phyloP scores from a whole-genome alignment of 2,113 vertebrate genomes.

The Triplophysa rosa region DNA sequence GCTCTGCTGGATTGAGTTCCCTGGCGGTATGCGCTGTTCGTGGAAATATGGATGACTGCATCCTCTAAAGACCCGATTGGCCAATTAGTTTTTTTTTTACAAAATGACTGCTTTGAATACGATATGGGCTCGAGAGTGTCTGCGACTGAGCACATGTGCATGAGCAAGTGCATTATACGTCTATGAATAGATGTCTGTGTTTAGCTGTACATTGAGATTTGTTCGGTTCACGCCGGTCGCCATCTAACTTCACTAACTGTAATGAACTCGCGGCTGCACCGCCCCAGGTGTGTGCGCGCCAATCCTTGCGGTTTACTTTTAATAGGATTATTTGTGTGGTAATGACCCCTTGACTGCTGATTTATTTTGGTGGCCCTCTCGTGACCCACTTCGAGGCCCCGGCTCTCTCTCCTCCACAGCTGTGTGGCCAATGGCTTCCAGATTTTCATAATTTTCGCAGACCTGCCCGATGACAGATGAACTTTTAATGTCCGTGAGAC shows the following conservation, averaged over 20 bases:
- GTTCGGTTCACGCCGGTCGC: neutral
- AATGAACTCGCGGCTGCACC: neutral
- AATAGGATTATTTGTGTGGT: conserved; percentile 60
- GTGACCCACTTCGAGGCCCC: conserved; percentile 51
- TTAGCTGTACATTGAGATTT: conserved; percentile 15
- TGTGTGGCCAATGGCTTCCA: conserved; percentile 56
- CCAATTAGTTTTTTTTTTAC: conserved; percentile 39
- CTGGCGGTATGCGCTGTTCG: conserved; percentile 12
- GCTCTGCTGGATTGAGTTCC: conserved; percentile 37
- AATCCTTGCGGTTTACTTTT: conserved; percentile 35
- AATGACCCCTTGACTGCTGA: conserved; percentile 54
- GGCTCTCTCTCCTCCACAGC: conserved; percentile 29
- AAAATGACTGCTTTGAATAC: conserved; percentile 36
- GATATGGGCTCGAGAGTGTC: conserved; percentile 35
- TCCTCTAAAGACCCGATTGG: conserved; percentile 47
- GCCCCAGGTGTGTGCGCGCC: conserved; percentile 40
- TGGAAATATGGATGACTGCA: conserved; percentile 20
- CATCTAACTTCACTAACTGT: neutral
- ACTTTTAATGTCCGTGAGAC: conserved; percentile 57
- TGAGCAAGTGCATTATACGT: conserved; percentile 1
- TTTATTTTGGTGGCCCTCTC: conserved; percentile 56
- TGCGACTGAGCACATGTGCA: neutral
- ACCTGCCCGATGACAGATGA: conserved; percentile 55
- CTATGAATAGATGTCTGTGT: conserved; percentile 6
- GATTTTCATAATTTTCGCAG: conserved; percentile 53